These are phyloP conservation scores for Fabriciana adippe DNA, from an alignment of 2,888 invertebrate species.

Conservation along the genomic window DNA sequence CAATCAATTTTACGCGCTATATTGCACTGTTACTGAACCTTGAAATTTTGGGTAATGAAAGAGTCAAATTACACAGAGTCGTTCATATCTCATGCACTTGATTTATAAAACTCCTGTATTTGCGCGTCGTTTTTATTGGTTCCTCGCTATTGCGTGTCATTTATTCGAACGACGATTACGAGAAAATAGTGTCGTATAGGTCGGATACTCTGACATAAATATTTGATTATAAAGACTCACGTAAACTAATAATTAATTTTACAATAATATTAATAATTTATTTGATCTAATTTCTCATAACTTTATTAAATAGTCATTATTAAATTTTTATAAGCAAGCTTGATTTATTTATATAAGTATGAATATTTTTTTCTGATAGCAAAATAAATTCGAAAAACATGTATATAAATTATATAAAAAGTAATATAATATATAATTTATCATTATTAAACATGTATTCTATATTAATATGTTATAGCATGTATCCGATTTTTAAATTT, in stretches of 20 bases:
- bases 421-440: neutral
- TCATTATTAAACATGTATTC: neutral
- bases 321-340: no score
- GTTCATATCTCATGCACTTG: constrained; percentile 64
- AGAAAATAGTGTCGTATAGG: constrained; percentile 60
- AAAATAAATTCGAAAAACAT: no score
- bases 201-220: constrained; percentile 44
- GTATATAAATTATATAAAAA: neutral
- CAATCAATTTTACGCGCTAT: constrained; percentile 61
- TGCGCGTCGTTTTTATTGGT: constrained; percentile 79
- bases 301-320: no score
- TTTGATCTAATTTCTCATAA: no score
- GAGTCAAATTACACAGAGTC: constrained; percentile 57
- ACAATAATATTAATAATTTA: no score
- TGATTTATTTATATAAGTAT: no score
- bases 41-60: constrained; percentile 50
- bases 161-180: constrained; percentile 72
- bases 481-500: constrained; percentile 43
- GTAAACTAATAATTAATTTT: neutral
- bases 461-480: neutral
- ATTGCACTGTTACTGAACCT: constrained; percentile 54
- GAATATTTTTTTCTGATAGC: no score
- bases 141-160: constrained; percentile 80
- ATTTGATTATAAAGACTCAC: neutral
- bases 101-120: constrained; percentile 71